Evolutionary conservation across 2,113 vertebrate genomes (phyloP).

Genomic region (Gopherus flavomarginatus): DNA sequence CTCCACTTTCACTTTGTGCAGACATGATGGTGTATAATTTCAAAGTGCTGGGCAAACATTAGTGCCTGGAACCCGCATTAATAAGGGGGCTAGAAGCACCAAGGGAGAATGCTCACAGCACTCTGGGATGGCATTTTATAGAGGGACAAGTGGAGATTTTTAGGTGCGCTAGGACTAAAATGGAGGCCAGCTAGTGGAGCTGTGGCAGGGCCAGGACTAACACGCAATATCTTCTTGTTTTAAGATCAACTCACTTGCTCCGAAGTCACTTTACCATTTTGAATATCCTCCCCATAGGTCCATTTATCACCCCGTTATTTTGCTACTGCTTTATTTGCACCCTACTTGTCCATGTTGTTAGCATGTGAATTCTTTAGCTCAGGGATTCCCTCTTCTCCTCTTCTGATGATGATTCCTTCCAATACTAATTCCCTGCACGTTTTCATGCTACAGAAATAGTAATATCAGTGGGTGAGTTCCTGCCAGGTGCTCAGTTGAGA

Average conservation of each 20-base stretch:
- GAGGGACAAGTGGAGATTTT: accelerated
- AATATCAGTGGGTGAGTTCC: not conserved
- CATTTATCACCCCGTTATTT: not conserved
- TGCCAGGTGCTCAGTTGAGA: not conserved
- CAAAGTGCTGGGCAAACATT: accelerated
- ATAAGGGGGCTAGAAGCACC: accelerated
- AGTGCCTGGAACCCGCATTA: accelerated
- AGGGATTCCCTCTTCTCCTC: not conserved
- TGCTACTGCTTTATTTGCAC: not conserved
- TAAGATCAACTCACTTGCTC: not conserved
- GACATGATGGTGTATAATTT: not conserved
- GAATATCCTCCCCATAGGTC: accelerated
- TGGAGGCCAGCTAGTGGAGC: accelerated
- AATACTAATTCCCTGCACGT: accelerated
- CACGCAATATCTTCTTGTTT: accelerated
- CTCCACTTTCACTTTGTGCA: not conserved
- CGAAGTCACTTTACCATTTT: not conserved
- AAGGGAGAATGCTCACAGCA: not conserved
- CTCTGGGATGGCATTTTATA: not conserved
- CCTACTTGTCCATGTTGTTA: not conserved
- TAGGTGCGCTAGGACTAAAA: accelerated
- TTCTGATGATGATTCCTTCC: not conserved
- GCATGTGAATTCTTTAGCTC: not conserved
- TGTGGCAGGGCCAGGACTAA: accelerated
- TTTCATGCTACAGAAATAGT: accelerated